Conservation (phyloP, 2,888 invertebrate genomes). For the Globia sparganii region DNA sequence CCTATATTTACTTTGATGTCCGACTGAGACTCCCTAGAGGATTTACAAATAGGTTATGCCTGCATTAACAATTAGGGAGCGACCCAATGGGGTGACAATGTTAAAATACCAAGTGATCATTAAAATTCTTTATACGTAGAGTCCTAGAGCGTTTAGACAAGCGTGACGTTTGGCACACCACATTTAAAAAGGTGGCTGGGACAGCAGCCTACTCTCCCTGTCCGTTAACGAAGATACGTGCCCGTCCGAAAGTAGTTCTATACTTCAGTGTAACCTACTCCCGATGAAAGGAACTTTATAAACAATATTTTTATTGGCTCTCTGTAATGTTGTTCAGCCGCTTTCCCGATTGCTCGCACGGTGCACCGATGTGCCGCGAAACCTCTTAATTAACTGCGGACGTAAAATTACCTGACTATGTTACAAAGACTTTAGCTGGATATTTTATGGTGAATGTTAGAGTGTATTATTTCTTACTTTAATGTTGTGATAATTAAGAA, state of each 20-base stretch:
- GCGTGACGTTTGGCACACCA: background rate
- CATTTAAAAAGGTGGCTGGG: background rate
- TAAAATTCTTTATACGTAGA: constrained; percentile 17
- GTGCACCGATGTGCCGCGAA: constrained; percentile 59
- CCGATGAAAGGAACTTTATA: constrained; percentile 27
- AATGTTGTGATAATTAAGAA: background rate
- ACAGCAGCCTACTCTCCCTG: background rate
- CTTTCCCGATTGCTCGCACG: constrained; percentile 57
- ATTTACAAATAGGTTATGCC: constrained; percentile 33
- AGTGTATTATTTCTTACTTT: constrained; percentile 1
- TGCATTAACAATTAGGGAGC: constrained; percentile 21
- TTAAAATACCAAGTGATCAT: constrained; percentile 28
- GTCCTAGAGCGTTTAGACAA: background rate
- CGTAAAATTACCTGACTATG: constrained; percentile 75
- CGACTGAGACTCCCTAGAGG: constrained; percentile 14
- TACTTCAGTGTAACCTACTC: background rate
- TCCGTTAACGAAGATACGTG: background rate
- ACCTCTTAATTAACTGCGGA: constrained; percentile 77
- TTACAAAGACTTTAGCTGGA: constrained; percentile 25
- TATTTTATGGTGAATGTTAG: constrained; percentile 29
- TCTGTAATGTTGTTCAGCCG: constrained; percentile 28
- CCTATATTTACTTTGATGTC: constrained; percentile 60
- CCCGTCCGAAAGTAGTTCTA: background rate
- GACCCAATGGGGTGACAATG: constrained; percentile 3
- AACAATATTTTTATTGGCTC: constrained; percentile 50